Evolutionary conservation across 1,140 invertebrate genomes (phyloP), one percentile per base, ranked within the genome.

Genomic region (Pseudomyrmex sp.): DNA sequence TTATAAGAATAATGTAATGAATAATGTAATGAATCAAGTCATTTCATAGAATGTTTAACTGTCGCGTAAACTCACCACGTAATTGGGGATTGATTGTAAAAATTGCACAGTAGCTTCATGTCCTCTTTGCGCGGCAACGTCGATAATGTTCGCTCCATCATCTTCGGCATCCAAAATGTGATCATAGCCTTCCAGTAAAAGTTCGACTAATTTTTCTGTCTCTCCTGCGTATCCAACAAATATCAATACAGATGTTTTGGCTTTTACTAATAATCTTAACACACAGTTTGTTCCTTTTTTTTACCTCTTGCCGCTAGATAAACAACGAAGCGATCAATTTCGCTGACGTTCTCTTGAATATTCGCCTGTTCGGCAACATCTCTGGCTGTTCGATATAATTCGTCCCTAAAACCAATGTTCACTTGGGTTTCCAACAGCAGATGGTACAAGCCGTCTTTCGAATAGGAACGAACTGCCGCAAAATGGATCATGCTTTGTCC

Each of bases 401-500:
- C 96, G 92, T 99, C 98, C 62, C 98, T 95, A 85, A 96, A 97
- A 0, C 96, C 97, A 52, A 98, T 94, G 90, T 97, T 97, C 15
- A 97, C 96, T 84, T 97, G 96, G 0, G 96, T 96, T 90, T 98
- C 97, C 90, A 97, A 95, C 0, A 98, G 94, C 2, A 98, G 92
- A 79, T 97, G 96, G 89, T 97, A 96, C 7, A 98, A 94, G 0
- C 96, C 97, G 76, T 97, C 97, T 50, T 96, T 95, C 0, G 96
- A 95, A 91, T 98, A 97, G 0, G 97, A 95, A 20, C 97, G 95
- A 0, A 97, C 96, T 0, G 97, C 97, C 1, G 97, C 97, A 93
- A 98, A 98, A 93, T 98, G 98, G n/a, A 98, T 92, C 95, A 98
- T 97, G 62, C 96, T 98, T 92, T 98, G 97, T 0, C 98, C 98